Percentiles rank a stretch among this genome's conserved stretches.
phyloP scores from a whole-genome alignment of 92 coral and sea anemone species.

The Epizoanthus fatuus region DNA sequence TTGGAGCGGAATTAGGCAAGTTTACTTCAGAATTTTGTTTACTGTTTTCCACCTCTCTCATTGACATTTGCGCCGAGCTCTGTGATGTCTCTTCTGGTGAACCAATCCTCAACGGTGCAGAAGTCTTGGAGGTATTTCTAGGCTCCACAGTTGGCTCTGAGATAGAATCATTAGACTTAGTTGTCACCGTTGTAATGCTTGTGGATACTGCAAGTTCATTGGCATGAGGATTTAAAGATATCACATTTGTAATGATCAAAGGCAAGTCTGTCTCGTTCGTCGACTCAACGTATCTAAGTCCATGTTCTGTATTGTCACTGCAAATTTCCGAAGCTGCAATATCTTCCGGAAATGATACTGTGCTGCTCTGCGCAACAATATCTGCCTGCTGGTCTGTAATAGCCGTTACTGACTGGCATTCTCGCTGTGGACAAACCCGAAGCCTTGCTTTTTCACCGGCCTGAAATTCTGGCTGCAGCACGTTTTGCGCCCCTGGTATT shows the following conservation, averaged over 20 bases:
- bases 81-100: constrained; percentile 1
- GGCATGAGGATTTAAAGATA: constrained; percentile 17
- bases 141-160: too few relatives aligned
- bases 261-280: constrained; percentile 14
- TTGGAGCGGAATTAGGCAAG: constrained; percentile 9
- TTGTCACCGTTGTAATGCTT: not conserved
- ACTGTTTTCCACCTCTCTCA: not conserved
- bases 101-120: not conserved
- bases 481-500: not conserved
- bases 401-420: not conserved
- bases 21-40: not conserved
- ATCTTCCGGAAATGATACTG: not conserved
- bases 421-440: not conserved
- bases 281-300: not conserved
- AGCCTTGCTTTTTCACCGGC: not conserved
- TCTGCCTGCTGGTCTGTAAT: not conserved
- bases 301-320: not conserved
- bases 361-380: not conserved
- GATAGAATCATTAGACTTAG: not conserved
- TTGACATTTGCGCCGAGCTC: not conserved
- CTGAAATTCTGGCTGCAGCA: not conserved
- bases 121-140: too few relatives aligned
- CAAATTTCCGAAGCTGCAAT: not conserved
- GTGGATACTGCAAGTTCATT: not conserved
- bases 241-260: constrained; percentile 28